Percentiles rank a stretch among this genome's conserved stretches.
These are phyloP conservation scores for Hypolimnas misippus DNA, from an alignment of 2,888 invertebrate genomes.

Conservation along the genomic window DNA sequence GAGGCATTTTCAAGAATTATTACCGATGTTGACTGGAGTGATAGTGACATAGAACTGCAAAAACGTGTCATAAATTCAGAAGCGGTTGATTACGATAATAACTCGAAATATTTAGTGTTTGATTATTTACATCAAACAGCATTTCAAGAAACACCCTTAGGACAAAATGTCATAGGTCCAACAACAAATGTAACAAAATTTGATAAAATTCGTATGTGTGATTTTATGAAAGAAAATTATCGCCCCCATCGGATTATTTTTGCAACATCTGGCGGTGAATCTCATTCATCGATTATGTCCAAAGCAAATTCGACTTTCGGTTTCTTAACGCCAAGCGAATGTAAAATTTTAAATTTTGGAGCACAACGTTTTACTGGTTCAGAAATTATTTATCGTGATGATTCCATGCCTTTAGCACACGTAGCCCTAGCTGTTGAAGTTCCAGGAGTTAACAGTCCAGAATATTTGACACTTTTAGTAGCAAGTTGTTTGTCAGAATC, in stretches of 20 bases:
- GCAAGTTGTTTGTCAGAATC: conserved; percentile 66
- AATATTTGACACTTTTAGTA: conserved; percentile 61
- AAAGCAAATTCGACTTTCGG: conserved; percentile 13
- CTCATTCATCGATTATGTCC: conserved; percentile 67
- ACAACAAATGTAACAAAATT: conserved; percentile 85
- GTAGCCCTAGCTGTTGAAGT: conserved; percentile 76
- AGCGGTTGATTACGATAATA: conserved; percentile 59
- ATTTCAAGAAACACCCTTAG: conserved; percentile 76
- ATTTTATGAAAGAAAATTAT: conserved; percentile 56
- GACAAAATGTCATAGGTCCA: conserved; percentile 83
- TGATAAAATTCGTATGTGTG: conserved; percentile 62
- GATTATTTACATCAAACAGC: conserved; percentile 78
- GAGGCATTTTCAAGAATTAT: conserved; percentile 53
- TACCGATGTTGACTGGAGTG: conserved; percentile 51
- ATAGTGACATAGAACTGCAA: conserved; percentile 54
- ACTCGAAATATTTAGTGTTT: conserved; percentile 64
- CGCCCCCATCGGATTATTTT: conserved; percentile 86
- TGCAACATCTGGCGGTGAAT: conserved; percentile 88
- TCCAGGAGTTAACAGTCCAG: conserved; percentile 60
- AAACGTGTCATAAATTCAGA: conserved; percentile 59
- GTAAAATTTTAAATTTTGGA: conserved; percentile 42
- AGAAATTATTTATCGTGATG: conserved; percentile 62
- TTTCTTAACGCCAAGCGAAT: conserved; percentile 27
- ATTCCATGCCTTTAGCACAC: conserved; percentile 70
- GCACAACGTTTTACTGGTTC: conserved; percentile 53